These are phyloP conservation scores for Drosophila leonis DNA, from an alignment of 2,888 invertebrate species.

Conservation along the genomic window DNA sequence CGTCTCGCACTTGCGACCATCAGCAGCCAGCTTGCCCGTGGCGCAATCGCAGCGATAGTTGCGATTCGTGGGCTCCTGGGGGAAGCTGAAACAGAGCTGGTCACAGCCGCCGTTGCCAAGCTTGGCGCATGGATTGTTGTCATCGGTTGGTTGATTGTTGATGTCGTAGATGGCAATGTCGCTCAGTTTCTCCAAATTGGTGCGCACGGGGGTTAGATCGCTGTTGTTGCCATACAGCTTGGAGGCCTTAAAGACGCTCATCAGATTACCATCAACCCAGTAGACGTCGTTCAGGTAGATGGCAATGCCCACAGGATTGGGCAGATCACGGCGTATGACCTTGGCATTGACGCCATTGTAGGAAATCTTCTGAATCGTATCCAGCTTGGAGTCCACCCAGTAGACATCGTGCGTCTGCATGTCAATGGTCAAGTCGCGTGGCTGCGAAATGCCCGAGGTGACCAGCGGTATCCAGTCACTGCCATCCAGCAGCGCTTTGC, in stretches of 20 bases:
- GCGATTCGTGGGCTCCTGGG: slow-evolving; percentile 87
- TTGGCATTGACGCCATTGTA: slow-evolving; percentile 93
- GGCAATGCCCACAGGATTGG: slow-evolving; percentile 97
- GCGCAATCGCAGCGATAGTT: slow-evolving; percentile 95
- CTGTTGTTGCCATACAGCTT: slow-evolving; percentile 91
- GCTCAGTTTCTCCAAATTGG: slow-evolving; percentile 93
- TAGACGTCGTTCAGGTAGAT: slow-evolving; percentile 93
- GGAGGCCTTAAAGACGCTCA: slow-evolving; percentile 92
- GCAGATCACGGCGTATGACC: slow-evolving; percentile 93
- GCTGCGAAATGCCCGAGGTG: slow-evolving; percentile 95
- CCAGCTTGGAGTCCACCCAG: slow-evolving; percentile 98
- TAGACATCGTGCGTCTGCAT: slow-evolving; percentile 97
- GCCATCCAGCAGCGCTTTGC: slow-evolving; percentile 95
- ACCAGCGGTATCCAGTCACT: slow-evolving; percentile 94
- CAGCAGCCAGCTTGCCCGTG: slow-evolving; percentile 90
- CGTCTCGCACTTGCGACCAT: slow-evolving; percentile 91
- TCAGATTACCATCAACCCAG: slow-evolving; percentile 97
- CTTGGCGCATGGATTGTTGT: slow-evolving; percentile 92
- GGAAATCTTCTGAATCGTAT: slow-evolving; percentile 97
- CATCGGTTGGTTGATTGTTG: slow-evolving; percentile 94
- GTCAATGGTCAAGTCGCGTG: slow-evolving; percentile 96
- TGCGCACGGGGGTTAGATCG: slow-evolving; percentile 90
- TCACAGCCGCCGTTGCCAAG: slow-evolving; percentile 94
- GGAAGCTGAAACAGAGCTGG: slow-evolving; percentile 97
- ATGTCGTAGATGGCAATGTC: slow-evolving; percentile 97